These are phyloP conservation scores for Pao palembangensis DNA, from an alignment of 2,113 vertebrate genomes.

Conservation along the genomic window DNA sequence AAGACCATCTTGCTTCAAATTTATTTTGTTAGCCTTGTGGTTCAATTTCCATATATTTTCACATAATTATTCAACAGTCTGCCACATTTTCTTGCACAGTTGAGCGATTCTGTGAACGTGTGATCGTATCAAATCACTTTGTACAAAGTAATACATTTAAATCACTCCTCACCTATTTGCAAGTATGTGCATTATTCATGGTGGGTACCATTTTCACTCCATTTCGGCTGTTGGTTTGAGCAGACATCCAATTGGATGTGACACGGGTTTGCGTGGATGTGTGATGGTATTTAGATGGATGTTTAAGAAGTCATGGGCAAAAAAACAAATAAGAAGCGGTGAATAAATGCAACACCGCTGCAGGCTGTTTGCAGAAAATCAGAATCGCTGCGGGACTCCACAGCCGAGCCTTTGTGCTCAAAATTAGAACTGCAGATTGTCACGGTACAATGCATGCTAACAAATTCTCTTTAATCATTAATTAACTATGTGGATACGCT, in stretches of 20 bases:
- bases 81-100: slow-evolving; percentile 1
- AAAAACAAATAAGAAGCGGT: slow-evolving; percentile 6
- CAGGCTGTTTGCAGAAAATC: slow-evolving; percentile 11
- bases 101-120: slow-evolving; percentile 29
- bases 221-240: slow-evolving; percentile 15
- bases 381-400: slow-evolving; percentile 4
- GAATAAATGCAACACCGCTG: slow-evolving; percentile 27
- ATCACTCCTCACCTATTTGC: slow-evolving; percentile 39
- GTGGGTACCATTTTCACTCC: slow-evolving; percentile 20
- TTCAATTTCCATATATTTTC: slow-evolving; percentile 24
- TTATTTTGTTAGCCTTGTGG: neutral
- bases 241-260: slow-evolving; percentile 16
- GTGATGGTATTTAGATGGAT: slow-evolving; percentile 18
- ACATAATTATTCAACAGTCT: slow-evolving; percentile 31
- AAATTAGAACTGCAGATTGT: slow-evolving; percentile 13
- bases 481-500: neutral
- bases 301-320: slow-evolving; percentile 12
- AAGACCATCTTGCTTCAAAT: neutral
- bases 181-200: slow-evolving; percentile 41
- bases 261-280: slow-evolving; percentile 13
- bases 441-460: neutral
- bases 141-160: slow-evolving; percentile 52
- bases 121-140: slow-evolving; percentile 50
- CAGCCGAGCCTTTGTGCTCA: neutral
- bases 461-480: slow-evolving; percentile 1